Conservation (phyloP, 2,888 invertebrate genomes). For the Philhelius pedissequus region DNA sequence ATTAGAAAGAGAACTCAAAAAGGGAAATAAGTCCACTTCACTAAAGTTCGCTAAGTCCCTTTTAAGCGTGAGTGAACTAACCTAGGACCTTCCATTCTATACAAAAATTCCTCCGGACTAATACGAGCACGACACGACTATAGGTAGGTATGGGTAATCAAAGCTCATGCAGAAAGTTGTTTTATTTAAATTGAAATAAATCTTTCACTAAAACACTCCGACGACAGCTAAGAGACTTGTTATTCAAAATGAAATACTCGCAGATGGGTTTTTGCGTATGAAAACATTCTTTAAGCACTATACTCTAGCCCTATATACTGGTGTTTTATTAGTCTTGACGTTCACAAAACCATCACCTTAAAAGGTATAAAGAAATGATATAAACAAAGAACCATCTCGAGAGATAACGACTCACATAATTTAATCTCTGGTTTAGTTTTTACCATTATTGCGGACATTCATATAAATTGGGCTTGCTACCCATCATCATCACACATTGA, state of each 20-base stretch:
- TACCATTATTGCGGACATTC: not conserved
- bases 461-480: not conserved
- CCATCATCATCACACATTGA: slow-evolving; percentile 9
- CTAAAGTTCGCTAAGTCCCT: too few relatives aligned
- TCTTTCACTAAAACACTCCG: too few relatives aligned
- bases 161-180: too few relatives aligned
- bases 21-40: too few relatives aligned
- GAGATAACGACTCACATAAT: not conserved
- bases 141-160: too few relatives aligned
- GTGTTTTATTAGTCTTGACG: not conserved
- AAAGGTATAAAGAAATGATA: not conserved
- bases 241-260: not conserved
- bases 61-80: too few relatives aligned
- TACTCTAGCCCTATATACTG: not conserved
- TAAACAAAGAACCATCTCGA: not conserved
- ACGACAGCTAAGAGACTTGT: not conserved
- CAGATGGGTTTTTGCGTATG: not conserved
- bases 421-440: not conserved
- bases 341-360: not conserved
- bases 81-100: too few relatives aligned
- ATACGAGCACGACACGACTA: too few relatives aligned
- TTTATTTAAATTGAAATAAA: too few relatives aligned
- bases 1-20: too few relatives aligned
- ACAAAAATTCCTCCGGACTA: too few relatives aligned
- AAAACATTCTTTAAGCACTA: not conserved